Evolutionary conservation across 2,888 invertebrate species (phyloP).

Genomic region (Thalpophila matura): DNA sequence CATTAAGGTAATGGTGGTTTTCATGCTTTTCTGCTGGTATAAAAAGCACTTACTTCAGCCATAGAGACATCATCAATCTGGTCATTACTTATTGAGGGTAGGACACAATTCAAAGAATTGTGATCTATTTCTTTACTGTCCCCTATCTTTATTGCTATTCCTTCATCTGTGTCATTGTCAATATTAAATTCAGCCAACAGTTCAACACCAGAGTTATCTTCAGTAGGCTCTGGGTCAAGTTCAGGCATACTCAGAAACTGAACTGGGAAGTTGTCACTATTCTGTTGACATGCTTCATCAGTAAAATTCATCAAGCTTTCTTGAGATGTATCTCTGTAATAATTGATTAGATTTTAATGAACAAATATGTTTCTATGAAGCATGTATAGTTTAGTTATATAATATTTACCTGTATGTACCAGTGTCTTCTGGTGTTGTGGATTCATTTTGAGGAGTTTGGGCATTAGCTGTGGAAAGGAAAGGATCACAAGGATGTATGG

Average conservation of each 20-base stretch:
- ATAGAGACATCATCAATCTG: constrained; percentile 82
- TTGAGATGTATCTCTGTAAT: constrained; percentile 73
- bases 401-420: constrained; percentile 47
- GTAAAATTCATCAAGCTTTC: constrained; percentile 76
- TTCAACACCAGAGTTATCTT: constrained; percentile 74
- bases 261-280: constrained; percentile 74
- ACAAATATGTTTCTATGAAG: too few relatives aligned
- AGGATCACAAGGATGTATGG: constrained; percentile 57
- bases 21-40: not conserved
- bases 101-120: constrained; percentile 84
- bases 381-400: too few relatives aligned
- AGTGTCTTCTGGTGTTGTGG: constrained; percentile 35
- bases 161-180: constrained; percentile 76
- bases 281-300: constrained; percentile 75
- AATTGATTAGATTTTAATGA: not conserved
- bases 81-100: constrained; percentile 84
- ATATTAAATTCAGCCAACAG: constrained; percentile 84
- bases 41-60: constrained; percentile 73
- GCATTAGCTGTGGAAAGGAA: constrained; percentile 62
- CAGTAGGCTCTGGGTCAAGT: constrained; percentile 75
- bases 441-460: constrained; percentile 53
- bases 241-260: constrained; percentile 86
- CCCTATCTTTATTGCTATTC: constrained; percentile 70
- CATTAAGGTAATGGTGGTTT: not conserved
- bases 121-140: constrained; percentile 70